A percentile compares a stretch with the other conserved stretches of the same genome.
Conservation (phyloP, 2,113 vertebrate species). For the Eurypyga helias region DNA sequence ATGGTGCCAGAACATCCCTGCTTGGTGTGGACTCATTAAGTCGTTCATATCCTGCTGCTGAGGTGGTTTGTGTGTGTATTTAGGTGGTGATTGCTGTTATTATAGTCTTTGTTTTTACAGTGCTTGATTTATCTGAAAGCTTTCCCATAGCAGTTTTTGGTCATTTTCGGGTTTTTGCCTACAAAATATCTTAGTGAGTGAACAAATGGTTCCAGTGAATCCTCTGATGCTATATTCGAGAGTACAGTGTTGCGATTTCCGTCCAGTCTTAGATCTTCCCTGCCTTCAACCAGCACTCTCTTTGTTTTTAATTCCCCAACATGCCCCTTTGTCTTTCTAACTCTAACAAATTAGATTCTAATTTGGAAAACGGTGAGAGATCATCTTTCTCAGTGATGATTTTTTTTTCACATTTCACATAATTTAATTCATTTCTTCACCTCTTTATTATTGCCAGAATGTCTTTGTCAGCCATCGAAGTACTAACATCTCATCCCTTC, state of each 20-base stretch:
- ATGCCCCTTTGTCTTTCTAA: background rate
- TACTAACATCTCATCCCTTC: background rate
- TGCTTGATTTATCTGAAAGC: background rate
- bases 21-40: background rate
- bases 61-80: background rate
- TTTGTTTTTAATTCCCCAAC: background rate
- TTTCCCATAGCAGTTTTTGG: background rate
- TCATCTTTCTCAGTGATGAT: background rate
- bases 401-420: background rate
- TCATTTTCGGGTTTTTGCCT: background rate
- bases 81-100: background rate
- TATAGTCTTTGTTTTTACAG: background rate
- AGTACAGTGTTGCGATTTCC: background rate
- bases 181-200: background rate
- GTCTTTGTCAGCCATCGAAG: background rate
- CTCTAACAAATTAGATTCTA: background rate
- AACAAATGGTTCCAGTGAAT: background rate
- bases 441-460: background rate
- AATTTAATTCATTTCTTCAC: background rate
- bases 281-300: background rate
- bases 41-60: rapidly evolving
- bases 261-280: background rate
- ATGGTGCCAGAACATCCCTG: background rate
- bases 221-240: rapidly evolving
- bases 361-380: background rate